Evolutionary conservation across 1,140 invertebrate genomes (phyloP).

Genomic region (Drosophila leontia): DNA sequence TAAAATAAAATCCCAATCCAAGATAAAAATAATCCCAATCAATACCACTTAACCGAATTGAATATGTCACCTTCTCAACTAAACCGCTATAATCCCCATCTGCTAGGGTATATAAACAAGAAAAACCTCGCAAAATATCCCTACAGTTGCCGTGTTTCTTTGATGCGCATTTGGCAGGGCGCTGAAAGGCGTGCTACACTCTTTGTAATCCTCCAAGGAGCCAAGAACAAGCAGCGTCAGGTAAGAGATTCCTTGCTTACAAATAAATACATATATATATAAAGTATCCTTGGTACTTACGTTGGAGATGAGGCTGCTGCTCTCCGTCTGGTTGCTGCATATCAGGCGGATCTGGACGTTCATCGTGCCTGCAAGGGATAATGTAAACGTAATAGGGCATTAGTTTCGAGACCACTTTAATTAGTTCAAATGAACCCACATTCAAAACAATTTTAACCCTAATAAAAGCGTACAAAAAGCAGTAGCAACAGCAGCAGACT

Average conservation of each 20-base stretch:
- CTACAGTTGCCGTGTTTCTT: slow-evolving; percentile 21
- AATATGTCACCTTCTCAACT: background rate
- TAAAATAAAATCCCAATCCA: too few relatives aligned
- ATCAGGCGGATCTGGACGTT: slow-evolving; percentile 79
- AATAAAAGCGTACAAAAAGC: slow-evolving; percentile 70
- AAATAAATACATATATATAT: background rate
- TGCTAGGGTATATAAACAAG: slow-evolving; percentile 16
- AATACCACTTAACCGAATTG: slow-evolving; percentile 1
- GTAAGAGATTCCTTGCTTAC: background rate
- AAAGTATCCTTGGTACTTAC: slow-evolving; percentile 61
- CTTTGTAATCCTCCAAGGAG: slow-evolving; percentile 33
- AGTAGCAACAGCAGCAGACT: slow-evolving; percentile 2
- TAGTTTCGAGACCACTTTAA: slow-evolving; percentile 59
- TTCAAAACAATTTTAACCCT: slow-evolving; percentile 66
- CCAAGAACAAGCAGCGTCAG: slow-evolving; percentile 7
- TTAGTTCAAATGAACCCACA: slow-evolving; percentile 60
- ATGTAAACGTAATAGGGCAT: slow-evolving; percentile 39
- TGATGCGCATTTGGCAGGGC: slow-evolving; percentile 57
- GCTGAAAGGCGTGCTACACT: slow-evolving; percentile 48
- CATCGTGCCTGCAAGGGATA: slow-evolving; percentile 65
- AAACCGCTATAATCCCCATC: background rate
- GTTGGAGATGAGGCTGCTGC: slow-evolving; percentile 51
- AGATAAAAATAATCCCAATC: background rate
- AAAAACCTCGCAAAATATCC: slow-evolving; percentile 22
- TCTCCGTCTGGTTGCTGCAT: slow-evolving; percentile 67